Evolutionary conservation across 2,888 invertebrate species (phyloP), one percentile per base, ranked within the genome.

Genomic region (Lacanobia oleracea): DNA sequence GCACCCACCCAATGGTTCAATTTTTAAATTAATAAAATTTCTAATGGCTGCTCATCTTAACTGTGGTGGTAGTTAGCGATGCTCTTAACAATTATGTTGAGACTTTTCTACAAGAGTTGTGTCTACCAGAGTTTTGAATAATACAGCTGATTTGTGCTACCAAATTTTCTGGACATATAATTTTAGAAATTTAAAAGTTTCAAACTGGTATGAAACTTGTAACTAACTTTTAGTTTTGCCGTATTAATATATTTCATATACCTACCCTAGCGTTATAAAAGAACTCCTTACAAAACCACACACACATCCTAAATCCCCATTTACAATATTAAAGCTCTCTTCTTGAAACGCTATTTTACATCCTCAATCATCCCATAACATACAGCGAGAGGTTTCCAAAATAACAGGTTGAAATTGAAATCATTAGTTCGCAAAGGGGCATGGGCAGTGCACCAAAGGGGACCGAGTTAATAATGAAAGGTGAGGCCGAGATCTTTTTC

Each of bases 391-490:
- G 85, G 79, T 83, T 86, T 75, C 86, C 81, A 84, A 89, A 91
- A 91, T 92, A 93, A 91, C 89, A 85, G 88, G 88, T 89, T 80
- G 71, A 82, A 86, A 93, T 93, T 93, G 91, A 93, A 95, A 93
- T 92, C 94, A 94, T 95, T 94, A 94, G 93, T 91, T 91, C 79
- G 87, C 85, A 86, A 91, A 90, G 92, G 91, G 86, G 88, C 88
- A 89, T 91, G 91, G 86, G 88, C 88, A 92, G 91, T 94, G 92
- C 91, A 93, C 94, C 93, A 95, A 94, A 94, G 91, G 92, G 87
- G 87, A 82, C 87, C 85, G 85, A 93, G 94, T 95, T 94, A 94
- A 95, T 95, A 95, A 94, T 86, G 93, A 91, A 94, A 94, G 94
- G 93, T 93, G 93, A 93, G 91, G 91, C 89, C 77, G 90, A 92